These are phyloP conservation scores for Chrysocyon brachyurus DNA, from an alignment of 2,797 vertebrate species.

Conservation along the genomic window DNA sequence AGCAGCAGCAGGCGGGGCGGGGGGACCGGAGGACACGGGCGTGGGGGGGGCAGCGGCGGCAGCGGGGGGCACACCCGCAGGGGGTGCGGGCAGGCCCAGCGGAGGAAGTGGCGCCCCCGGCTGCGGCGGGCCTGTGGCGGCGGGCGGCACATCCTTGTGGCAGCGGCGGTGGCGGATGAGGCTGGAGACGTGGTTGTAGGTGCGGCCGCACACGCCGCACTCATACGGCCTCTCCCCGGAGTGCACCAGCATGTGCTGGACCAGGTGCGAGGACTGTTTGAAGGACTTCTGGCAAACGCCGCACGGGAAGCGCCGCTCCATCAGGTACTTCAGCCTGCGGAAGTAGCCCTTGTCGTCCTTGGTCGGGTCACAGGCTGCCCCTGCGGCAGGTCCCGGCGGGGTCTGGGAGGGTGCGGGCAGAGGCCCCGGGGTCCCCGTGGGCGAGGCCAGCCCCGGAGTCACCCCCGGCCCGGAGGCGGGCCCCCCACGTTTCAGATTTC, in stretches of 20 bases:
- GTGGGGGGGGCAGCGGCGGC: not conserved
- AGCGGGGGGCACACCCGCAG: fast-evolving
- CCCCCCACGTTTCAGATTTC: slow-evolving; percentile 86
- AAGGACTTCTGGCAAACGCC: slow-evolving; percentile 96
- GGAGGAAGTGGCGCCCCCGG: not conserved
- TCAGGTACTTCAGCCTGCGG: slow-evolving; percentile 86
- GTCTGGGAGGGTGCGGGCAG: slow-evolving; percentile 72
- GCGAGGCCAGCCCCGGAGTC: not conserved
- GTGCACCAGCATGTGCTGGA: slow-evolving; percentile 96
- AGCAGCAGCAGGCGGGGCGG: fast-evolving
- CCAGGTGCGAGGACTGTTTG: slow-evolving; percentile 97
- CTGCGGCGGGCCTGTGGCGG: not conserved
- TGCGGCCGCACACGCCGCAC: slow-evolving; percentile 95
- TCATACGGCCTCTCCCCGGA: slow-evolving; percentile 95
- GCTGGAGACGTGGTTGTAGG: slow-evolving; percentile 97
- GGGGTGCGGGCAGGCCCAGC: not conserved
- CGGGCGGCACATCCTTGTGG: slow-evolving; percentile 93
- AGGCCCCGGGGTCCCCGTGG: slow-evolving; percentile 27
- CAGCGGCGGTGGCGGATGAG: slow-evolving; percentile 97
- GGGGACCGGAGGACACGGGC: not conserved
- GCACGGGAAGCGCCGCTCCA: slow-evolving; percentile 93
- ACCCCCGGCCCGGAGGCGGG: not conserved
- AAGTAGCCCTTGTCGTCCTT: slow-evolving; percentile 88
- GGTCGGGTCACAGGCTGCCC: not conserved
- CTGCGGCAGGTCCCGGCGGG: fast-evolving